Evolutionary conservation across 2,113 vertebrate species (phyloP).

Genomic region (Thamnaconus septentrionalis): DNA sequence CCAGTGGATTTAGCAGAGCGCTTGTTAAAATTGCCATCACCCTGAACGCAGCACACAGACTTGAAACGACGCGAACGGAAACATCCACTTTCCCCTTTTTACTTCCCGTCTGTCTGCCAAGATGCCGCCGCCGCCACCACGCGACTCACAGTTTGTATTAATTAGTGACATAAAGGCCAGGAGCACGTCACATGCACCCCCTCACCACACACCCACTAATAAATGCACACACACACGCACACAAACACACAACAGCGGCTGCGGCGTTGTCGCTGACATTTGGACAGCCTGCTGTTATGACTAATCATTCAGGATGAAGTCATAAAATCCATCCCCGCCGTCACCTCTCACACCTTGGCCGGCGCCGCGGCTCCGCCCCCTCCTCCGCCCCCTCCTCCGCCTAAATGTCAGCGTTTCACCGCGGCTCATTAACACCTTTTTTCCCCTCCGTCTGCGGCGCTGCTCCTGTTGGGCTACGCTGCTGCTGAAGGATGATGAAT

Average conservation of each 20-base stretch:
- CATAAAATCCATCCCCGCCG: conserved; percentile 64
- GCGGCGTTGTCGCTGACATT: conserved; percentile 60
- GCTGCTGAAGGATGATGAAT: conserved; percentile 12
- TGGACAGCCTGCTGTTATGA: conserved; percentile 59
- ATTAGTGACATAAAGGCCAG: background rate
- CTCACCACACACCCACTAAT: background rate
- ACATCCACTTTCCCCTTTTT: no score
- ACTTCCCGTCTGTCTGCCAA: no score
- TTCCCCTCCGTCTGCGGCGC: conserved; percentile 17
- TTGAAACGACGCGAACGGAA: no score
- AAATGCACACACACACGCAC: background rate
- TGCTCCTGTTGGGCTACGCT: conserved; percentile 21
- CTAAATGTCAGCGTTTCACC: conserved; percentile 71
- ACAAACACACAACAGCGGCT: conserved; percentile 27
- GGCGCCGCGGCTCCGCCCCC: conserved; percentile 5
- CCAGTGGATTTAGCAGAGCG: no score
- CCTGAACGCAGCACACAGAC: no score
- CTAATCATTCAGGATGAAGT: conserved; percentile 70
- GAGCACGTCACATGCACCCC: conserved; percentile 4
- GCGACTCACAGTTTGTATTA: background rate
- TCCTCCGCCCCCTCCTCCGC: conserved; percentile 9
- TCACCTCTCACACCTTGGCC: conserved; percentile 34
- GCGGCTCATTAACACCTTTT: conserved; percentile 62
- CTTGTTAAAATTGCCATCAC: no score
- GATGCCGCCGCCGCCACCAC: no score